A percentile compares a stretch with the other conserved stretches of the same genome.
These are phyloP conservation scores for Nothura maculosa DNA, from an alignment of 2,797 vertebrate genomes.

Conservation along the genomic window DNA sequence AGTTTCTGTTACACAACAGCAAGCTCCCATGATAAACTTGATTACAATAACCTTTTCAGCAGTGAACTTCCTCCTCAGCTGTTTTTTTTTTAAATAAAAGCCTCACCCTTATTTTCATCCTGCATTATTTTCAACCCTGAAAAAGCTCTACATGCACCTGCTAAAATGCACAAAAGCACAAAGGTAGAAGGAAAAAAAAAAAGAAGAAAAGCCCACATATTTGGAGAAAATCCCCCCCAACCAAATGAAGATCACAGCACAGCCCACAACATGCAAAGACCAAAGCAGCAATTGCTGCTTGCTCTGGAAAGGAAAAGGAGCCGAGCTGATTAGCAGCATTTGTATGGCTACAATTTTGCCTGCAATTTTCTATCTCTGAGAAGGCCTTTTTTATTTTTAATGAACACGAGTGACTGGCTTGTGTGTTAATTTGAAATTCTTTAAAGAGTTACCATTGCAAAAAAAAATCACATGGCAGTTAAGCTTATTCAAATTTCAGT, in stretches of 20 bases:
- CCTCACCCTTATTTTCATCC: constrained; percentile 78
- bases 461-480: neutral
- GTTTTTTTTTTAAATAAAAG: constrained; percentile 70
- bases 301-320: constrained; percentile 9
- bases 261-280: neutral
- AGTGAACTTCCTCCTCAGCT: constrained; percentile 81
- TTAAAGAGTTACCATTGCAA: neutral
- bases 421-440: neutral
- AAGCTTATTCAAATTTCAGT: neutral
- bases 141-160: constrained; percentile 61
- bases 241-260: neutral
- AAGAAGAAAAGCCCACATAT: neutral
- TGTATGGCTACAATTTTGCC: neutral
- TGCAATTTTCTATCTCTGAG: neutral
- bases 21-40: constrained; percentile 81
- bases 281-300: neutral
- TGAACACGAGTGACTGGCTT: neutral
- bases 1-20: constrained; percentile 88
- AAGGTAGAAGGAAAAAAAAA: neutral
- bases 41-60: constrained; percentile 83
- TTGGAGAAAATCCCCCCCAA: neutral
- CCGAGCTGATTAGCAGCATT: neutral
- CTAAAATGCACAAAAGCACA: constrained; percentile 31
- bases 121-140: constrained; percentile 53
- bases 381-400: neutral